phyloP scores from a whole-genome alignment of 2,888 invertebrate genomes.

The Dryocosmus kuriphilus region DNA sequence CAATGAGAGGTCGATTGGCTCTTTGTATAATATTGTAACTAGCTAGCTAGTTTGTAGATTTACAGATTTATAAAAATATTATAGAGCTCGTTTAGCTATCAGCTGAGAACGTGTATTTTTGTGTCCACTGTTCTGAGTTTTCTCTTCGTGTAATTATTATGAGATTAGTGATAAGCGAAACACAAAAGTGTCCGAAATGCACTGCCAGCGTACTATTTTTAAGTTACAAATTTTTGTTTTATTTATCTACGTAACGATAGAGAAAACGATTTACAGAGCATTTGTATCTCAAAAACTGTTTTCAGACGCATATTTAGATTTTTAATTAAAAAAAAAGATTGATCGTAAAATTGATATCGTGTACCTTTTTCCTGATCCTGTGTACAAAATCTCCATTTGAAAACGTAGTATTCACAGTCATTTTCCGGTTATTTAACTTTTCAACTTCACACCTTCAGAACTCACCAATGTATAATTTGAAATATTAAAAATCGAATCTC shows the following conservation, averaged over 20 bases:
- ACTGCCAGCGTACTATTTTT: conserved; percentile 12
- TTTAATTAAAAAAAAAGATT: conserved; percentile 32
- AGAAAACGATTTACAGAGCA: conserved; percentile 26
- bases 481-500: too few species aligned
- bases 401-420: too few species aligned
- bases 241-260: conserved; percentile 23
- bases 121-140: neutral
- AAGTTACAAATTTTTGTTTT: conserved; percentile 4
- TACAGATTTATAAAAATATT: neutral
- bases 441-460: too few species aligned
- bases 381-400: too few species aligned
- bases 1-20: neutral
- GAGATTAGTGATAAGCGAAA: neutral
- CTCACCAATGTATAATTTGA: too few species aligned
- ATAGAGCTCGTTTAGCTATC: conserved; percentile 17
- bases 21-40: conserved; percentile 26
- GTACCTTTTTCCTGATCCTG: too few species aligned
- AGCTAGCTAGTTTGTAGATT: conserved; percentile 3
- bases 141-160: conserved; percentile 18
- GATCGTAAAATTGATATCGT: neutral
- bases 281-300: conserved; percentile 27
- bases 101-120: conserved; percentile 23
- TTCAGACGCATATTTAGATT: conserved; percentile 29
- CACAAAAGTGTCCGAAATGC: conserved; percentile 31
- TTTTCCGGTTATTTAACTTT: too few species aligned